A percentile compares a stretch with the other conserved stretches of the same genome.
phyloP scores from a whole-genome alignment of 1,140 invertebrate genomes.

The Diabrotica virgifera region DNA sequence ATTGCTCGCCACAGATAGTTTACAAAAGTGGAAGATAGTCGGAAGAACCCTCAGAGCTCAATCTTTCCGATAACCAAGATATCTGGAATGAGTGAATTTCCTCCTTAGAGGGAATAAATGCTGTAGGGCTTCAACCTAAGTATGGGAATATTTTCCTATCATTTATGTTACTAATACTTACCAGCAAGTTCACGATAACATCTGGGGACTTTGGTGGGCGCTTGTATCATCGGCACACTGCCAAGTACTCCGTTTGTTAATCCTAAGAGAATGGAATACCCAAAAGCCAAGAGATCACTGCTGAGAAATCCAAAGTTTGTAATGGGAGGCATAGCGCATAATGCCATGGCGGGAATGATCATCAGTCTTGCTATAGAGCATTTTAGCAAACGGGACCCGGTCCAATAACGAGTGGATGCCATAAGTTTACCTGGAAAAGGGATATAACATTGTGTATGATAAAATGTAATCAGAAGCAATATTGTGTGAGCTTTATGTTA shows the following conservation, averaged over 20 bases:
- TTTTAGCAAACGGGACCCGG: slow-evolving; percentile 65
- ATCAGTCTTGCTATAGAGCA: slow-evolving; percentile 57
- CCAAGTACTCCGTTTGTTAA: slow-evolving; percentile 84
- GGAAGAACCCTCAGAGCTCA: no score
- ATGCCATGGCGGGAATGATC: slow-evolving; percentile 74
- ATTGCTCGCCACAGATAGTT: no score
- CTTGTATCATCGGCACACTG: slow-evolving; percentile 87
- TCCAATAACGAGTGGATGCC: slow-evolving; percentile 59
- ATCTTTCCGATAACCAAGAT: no score
- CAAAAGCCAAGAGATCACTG: slow-evolving; percentile 65
- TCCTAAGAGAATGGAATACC: slow-evolving; percentile 73
- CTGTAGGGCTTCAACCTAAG: no score
- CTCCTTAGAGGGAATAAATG: no score
- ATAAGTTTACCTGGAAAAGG: slow-evolving; percentile 5
- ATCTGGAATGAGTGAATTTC: no score
- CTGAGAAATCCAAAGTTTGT: slow-evolving; percentile 50
- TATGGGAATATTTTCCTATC: neutral
- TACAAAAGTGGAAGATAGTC: no score
- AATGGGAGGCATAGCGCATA: slow-evolving; percentile 78
- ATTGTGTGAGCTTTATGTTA: no score
- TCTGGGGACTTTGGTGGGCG: slow-evolving; percentile 75
- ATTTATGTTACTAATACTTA: slow-evolving; percentile 34
- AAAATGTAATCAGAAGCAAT: no score
- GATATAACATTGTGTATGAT: neutral
- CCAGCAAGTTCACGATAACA: slow-evolving; percentile 74